A percentile compares a stretch with the other conserved stretches of the same genome.
These are phyloP conservation scores for Oscheius sp. DNA, from an alignment of 2,888 invertebrate genomes.

Conservation along the genomic window DNA sequence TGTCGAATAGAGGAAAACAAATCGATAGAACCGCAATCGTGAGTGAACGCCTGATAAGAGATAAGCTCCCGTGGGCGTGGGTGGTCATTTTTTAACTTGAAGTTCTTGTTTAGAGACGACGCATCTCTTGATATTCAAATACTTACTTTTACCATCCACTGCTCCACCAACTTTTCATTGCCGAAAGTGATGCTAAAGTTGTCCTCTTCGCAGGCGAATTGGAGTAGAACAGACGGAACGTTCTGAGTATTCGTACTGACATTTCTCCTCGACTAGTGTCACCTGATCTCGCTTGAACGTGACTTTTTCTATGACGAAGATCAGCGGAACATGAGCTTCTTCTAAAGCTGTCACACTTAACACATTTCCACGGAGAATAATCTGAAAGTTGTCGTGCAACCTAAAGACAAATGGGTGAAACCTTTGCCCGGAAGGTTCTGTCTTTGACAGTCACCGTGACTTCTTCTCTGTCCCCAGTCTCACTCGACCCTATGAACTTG, in stretches of 20 bases:
- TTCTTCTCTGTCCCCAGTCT: constrained; percentile 1
- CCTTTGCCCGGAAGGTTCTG: constrained; percentile 48
- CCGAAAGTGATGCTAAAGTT: constrained; percentile 47
- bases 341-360: constrained; percentile 47
- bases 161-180: constrained; percentile 56
- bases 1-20: too few relatives aligned
- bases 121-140: too few relatives aligned
- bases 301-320: constrained; percentile 65
- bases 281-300: constrained; percentile 47
- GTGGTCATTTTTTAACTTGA: too few relatives aligned
- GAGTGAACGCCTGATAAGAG: too few relatives aligned
- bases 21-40: too few relatives aligned
- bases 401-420: neutral
- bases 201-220: constrained; percentile 48
- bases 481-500: constrained; percentile 52
- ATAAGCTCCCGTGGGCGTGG: too few relatives aligned
- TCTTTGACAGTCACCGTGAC: constrained; percentile 40
- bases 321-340: constrained; percentile 60
- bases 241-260: neutral
- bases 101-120: too few relatives aligned
- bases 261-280: neutral
- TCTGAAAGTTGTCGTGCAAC: constrained; percentile 29
- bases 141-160: constrained; percentile 69
- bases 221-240: constrained; percentile 9
- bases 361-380: constrained; percentile 52